phyloP scores from a whole-genome alignment of 2,888 invertebrate species.

The Desoria tigrina region DNA sequence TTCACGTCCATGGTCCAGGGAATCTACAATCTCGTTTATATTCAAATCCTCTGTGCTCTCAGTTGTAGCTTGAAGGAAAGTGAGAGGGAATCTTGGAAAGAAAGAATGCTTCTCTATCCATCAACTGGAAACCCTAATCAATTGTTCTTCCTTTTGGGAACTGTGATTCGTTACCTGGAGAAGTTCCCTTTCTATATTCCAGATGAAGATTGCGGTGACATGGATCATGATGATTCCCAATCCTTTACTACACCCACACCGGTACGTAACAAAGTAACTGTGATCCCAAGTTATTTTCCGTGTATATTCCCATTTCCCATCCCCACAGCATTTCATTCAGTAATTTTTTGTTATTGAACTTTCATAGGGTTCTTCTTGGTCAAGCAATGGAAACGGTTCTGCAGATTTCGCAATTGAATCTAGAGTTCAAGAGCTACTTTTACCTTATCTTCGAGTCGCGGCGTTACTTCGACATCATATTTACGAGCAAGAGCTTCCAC shows the following conservation, averaged over 20 bases:
- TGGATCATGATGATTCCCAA: conserved; percentile 31
- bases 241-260: neutral
- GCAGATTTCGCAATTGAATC: too few relatives aligned
- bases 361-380: too few relatives aligned
- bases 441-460: conserved; percentile 82
- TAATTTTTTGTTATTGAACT: too few relatives aligned
- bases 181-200: conserved; percentile 67
- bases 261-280: neutral
- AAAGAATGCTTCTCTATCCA: conserved; percentile 37
- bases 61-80: conserved; percentile 68
- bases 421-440: conserved; percentile 73
- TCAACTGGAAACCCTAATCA: conserved; percentile 42
- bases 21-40: conserved; percentile 83
- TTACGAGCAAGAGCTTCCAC: conserved; percentile 64
- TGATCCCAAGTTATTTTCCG: too few relatives aligned
- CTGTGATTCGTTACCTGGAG: conserved; percentile 60
- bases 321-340: too few relatives aligned
- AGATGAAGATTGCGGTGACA: conserved; percentile 58
- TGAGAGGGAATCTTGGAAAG: conserved; percentile 61
- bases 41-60: conserved; percentile 82
- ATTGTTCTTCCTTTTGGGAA: conserved; percentile 54
- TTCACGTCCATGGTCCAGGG: conserved; percentile 84
- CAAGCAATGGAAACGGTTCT: too few relatives aligned
- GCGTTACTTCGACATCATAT: conserved; percentile 78
- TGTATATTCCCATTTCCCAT: too few relatives aligned